Evolutionary conservation across 2,797 vertebrate species (phyloP), one percentile per base, ranked within the genome.

Genomic region (Micropoecilia bifurca): DNA sequence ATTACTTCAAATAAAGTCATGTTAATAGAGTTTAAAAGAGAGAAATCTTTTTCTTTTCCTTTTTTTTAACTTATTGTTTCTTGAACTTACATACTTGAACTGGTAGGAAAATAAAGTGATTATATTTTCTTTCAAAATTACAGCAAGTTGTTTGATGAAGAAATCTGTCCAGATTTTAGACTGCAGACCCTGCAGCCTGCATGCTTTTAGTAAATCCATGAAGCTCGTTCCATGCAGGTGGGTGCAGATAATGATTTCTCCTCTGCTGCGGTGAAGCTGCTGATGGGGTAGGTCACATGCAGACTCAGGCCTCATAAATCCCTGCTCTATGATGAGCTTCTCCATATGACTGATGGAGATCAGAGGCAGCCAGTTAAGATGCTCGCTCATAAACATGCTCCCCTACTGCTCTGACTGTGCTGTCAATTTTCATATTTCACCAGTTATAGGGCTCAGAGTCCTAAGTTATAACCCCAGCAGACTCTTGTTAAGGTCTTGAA

Each of bases 361-460:
- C 91, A 82, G 85, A 90, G 90, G 89, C 87, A 53, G 90, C 92
- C 94, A 92, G 91, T 94, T 94, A 94, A 94, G 89, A 87, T 87
- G 88, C 90, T 87, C 87, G 81, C 94, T 94, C 93, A 85, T 96
- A 95, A 95, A 95, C 91, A 91, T 88, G 89, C 83, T 90, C 88
- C 89, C 85, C 55, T 73, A 88, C 80, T 45, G 82, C 77, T 80
- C 88, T 88, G 92, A 90, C 72, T 71, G 77, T 74, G 33, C 91
- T 94, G 94, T 95, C 95, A 93, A 91, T 94, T 95, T 95, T 95
- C 92, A 96, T 95, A 94, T 95, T 95, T 94, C 91, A 95, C 91
- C 79, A 45, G 89, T 94, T 93, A 94, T 90, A 90, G 91, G 89
- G 82, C 82, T 47, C 71, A 79, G 78, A 91, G 91, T 80, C 91